Evolutionary conservation across 2,888 invertebrate genomes (phyloP), one percentile per base, ranked within the genome.

Genomic region (Ophion obscuratus): DNA sequence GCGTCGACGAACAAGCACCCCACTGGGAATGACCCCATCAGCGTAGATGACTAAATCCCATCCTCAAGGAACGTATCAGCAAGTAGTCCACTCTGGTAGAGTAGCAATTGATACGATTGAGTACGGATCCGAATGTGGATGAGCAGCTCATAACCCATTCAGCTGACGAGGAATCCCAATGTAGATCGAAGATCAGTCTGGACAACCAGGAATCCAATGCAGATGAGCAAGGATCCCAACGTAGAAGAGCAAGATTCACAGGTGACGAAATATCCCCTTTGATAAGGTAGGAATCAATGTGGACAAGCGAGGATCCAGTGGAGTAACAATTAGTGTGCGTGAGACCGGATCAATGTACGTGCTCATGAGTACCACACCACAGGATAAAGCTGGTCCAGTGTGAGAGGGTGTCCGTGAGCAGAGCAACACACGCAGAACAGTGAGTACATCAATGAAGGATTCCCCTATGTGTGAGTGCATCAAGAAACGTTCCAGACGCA

Each of bases 401-500:
- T 53, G 14, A 17, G 53, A 14, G 17, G 14, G 5, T 17, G 53
- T 53, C 53, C 53, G 53, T 53, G 53, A 53, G 53, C 53, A 40
- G 5, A 40, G 9, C 9, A 40, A 40, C 40, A 40, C 40, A 40
- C 0, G 40, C 7, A 40, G 9, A 2, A 20, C n/a, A 5, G 20
- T n/a, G 2, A 9, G 11, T 14, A 24, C 24, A 5, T 31, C 7
- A 31, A 5, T 10, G 24, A 3, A 20, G 27, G 5, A 17, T 2
- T 4, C 5, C 31, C 6, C 67, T 6, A n/a, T 9, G 47, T 24
- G 47, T 47, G 36, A n/a, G 20, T 68, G 17, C 24, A 31, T 14
- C 5, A 9, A 53, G 31, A 24, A 47, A 20, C 73, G 73, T 59
- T 73, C 27, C 59, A n/a, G 47, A 66, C n/a, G 68, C n/a, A 57